Conservation (phyloP, 2,888 invertebrate genomes). For the Invenusta paracnida region DNA sequence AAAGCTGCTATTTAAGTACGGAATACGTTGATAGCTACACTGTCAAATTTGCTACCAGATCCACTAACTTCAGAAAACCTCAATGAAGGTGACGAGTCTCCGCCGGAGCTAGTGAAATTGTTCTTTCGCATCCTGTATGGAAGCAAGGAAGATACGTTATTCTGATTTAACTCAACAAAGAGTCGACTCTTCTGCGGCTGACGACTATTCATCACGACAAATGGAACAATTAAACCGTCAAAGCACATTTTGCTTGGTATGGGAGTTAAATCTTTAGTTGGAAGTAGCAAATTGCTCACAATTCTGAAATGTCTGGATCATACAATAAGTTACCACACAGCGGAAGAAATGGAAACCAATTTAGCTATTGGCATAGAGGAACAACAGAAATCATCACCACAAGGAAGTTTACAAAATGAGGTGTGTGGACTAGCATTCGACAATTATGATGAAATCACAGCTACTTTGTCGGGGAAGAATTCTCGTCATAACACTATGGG, state of each 20-base stretch:
- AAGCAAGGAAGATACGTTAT: not conserved
- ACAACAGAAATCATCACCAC: conserved; percentile 24
- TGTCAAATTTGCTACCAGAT: too few species aligned
- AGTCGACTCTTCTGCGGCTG: too few species aligned
- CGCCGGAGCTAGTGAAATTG: not conserved
- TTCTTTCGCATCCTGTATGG: not conserved
- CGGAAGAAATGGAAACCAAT: conserved; percentile 41
- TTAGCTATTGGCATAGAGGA: conserved; percentile 27
- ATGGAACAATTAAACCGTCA: conserved; percentile 30
- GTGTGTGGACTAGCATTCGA: not conserved
- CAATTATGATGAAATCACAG: not conserved
- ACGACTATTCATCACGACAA: too few species aligned
- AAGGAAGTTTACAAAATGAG: conserved; percentile 25
- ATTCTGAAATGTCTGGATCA: conserved; percentile 41
- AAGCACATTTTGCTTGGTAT: conserved; percentile 40
- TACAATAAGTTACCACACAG: conserved; percentile 27
- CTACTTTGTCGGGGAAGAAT: conserved; percentile 36
- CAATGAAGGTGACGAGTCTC: not conserved
- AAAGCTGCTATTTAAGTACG: too few species aligned
- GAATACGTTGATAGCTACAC: too few species aligned
- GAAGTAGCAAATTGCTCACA: conserved; percentile 40
- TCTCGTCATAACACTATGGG: conserved; percentile 45
- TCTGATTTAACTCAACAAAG: too few species aligned
- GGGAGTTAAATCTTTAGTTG: conserved; percentile 39
- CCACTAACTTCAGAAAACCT: too few species aligned